Evolutionary conservation across 2,888 invertebrate genomes (phyloP), one percentile per base, ranked within the genome.

Genomic region (Tetragnatha montana): DNA sequence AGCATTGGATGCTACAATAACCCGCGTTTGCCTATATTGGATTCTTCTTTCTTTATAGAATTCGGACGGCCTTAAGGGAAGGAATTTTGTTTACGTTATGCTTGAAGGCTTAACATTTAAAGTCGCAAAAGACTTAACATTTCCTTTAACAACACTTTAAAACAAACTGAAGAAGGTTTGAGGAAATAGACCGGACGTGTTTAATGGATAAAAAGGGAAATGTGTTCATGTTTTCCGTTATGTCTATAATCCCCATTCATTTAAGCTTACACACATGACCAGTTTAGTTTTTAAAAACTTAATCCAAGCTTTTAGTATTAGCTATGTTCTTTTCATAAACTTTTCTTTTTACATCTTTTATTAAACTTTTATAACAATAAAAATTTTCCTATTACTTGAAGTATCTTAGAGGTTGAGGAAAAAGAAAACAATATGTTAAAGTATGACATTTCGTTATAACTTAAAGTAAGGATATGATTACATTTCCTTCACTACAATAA

Each of bases 1-100:
- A 60, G 60, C 78, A 78, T 60, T 10, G 60, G 78, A 68, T 21
- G 17, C 60, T 60, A 60, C 60, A 17, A 68, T n/a, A 75, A 17
- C 47, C n/a, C 47, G 35, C 49, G 12, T 49, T 47, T 49, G n/a
- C 14, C 0, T 4, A 0, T 14, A 6, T n/a, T 47, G 14, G 14
- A 6, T 49, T 47, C 75, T 49, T 47, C 47, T 6, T 75, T 47
- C 17, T 75, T 75, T 14, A 75, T 60, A 60, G 60, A 17, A 60
- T 4, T 60, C 12, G 14, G 0, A 10, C 60, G 12, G 12, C 8
- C 17, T 60, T 10, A 60, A 60, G 8, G 60, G 10, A 17, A 17
- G 7, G 7, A 60, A 60, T 17, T 60, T 60, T 60, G 14, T 60
- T 60, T 60, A 60, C 60, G 12, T 60, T 60, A 17, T 60, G 17